These are phyloP conservation scores for Eudyptes chrysolophus DNA, from an alignment of 2,113 vertebrate species.

Conservation along the genomic window DNA sequence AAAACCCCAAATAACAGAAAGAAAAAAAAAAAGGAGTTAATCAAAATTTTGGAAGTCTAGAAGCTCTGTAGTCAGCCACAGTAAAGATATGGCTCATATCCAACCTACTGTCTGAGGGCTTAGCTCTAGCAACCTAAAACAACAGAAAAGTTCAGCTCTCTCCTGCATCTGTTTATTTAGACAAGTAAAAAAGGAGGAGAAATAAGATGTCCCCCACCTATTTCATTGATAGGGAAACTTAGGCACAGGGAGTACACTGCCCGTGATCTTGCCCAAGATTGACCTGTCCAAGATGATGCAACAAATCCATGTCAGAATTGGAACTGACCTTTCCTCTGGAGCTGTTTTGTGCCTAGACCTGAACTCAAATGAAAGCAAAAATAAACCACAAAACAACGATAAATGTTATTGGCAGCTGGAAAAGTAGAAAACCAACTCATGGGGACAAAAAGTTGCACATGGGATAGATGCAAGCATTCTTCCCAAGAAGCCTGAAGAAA, in stretches of 20 bases:
- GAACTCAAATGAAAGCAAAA: conserved; percentile 5
- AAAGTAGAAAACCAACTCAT: background rate
- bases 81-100: background rate
- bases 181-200: background rate
- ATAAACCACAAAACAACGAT: background rate
- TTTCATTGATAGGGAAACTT: background rate
- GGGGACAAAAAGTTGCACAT: background rate
- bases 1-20: background rate
- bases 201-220: background rate
- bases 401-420: background rate
- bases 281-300: background rate
- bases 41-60: background rate
- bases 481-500: background rate
- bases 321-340: background rate
- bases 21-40: background rate
- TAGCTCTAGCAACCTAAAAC: background rate
- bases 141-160: background rate
- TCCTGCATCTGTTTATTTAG: background rate
- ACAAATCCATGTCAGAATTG: background rate
- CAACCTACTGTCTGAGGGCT: background rate
- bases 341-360: background rate
- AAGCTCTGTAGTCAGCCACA: background rate
- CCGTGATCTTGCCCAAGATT: background rate
- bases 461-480: background rate
- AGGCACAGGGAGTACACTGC: background rate